These are phyloP conservation scores for Tipula unca DNA, from an alignment of 2,888 invertebrate species.

Conservation along the genomic window DNA sequence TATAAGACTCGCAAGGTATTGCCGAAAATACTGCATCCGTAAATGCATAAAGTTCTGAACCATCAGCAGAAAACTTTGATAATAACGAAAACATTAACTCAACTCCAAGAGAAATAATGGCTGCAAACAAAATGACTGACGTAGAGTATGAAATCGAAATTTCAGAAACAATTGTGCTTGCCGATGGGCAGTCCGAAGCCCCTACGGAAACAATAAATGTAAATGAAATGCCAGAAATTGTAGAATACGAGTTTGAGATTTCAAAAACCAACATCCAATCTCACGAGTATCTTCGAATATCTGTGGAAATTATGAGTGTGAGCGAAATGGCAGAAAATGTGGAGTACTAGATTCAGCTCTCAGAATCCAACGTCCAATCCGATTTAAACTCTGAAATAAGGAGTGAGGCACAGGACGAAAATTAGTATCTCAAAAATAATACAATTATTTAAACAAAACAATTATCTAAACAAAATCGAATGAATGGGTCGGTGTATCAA, in stretches of 20 bases:
- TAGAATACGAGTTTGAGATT: too few relatives aligned
- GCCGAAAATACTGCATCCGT: neutral
- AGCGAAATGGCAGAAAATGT: neutral
- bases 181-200: neutral
- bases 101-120: neutral
- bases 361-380: neutral
- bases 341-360: neutral
- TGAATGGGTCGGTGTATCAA: conserved; percentile 9
- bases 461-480: neutral
- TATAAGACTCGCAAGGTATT: neutral
- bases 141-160: neutral
- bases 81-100: neutral
- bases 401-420: neutral
- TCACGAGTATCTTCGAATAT: neutral
- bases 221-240: too few relatives aligned
- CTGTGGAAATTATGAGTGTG: neutral
- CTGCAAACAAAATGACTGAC: conserved; percentile 1
- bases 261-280: neutral
- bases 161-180: neutral
- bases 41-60: neutral
- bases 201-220: too few relatives aligned
- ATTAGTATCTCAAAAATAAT: neutral
- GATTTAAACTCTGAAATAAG: neutral
- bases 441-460: neutral
- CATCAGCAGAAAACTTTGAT: neutral